phyloP scores from a whole-genome alignment of 2,797 vertebrate genomes.

The Clarias fuscus region DNA sequence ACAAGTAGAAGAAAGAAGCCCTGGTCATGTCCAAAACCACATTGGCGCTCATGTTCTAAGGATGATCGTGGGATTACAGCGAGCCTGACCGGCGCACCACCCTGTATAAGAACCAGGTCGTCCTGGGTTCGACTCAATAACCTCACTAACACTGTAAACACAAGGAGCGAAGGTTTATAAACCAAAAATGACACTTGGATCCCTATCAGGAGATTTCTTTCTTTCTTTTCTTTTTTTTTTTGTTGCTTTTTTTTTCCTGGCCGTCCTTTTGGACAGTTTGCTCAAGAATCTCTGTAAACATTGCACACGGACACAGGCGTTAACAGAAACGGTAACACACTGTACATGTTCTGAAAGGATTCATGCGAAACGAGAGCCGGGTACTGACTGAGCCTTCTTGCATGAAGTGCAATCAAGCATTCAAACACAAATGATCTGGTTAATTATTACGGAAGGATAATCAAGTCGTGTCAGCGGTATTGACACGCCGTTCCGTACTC shows the following conservation, averaged over 20 bases:
- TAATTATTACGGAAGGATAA: slow-evolving; percentile 4
- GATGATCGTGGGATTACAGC: neutral
- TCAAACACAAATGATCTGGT: slow-evolving; percentile 2
- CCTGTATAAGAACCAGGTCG: neutral
- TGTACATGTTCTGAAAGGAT: neutral
- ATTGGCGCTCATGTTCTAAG: neutral
- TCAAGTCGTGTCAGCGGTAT: neutral
- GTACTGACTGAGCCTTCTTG: neutral
- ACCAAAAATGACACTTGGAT: slow-evolving; percentile 16
- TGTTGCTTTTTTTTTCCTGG: neutral
- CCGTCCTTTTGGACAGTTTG: slow-evolving; percentile 43
- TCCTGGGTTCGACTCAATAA: neutral
- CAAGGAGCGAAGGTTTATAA: slow-evolving; percentile 10
- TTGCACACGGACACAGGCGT: slow-evolving; percentile 2
- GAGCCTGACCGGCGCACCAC: neutral
- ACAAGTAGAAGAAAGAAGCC: slow-evolving; percentile 17
- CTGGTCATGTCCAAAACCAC: slow-evolving; percentile 19
- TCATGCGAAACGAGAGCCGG: neutral
- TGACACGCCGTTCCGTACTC: neutral
- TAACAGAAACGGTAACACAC: neutral
- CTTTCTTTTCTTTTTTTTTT: neutral
- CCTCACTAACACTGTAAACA: slow-evolving; percentile 31
- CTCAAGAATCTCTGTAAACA: slow-evolving; percentile 52
- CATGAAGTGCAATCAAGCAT: neutral
- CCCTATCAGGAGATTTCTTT: slow-evolving; percentile 19